Percentiles rank a stretch among this genome's conserved stretches.
These are phyloP conservation scores for Zaprionus taronus DNA, from an alignment of 1,140 invertebrate species.

Conservation along the genomic window DNA sequence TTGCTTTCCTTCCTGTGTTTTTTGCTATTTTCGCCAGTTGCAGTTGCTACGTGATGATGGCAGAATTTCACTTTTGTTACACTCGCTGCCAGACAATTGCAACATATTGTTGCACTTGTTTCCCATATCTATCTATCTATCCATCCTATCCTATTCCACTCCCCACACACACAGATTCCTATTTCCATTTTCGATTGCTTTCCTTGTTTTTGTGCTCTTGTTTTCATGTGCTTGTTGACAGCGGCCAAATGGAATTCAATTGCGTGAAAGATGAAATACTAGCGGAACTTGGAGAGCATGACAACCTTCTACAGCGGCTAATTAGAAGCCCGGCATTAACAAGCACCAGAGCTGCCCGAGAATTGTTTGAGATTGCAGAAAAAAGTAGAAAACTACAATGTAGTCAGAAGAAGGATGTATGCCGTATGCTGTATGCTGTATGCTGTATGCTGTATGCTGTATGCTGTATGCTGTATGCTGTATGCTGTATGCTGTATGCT, in stretches of 20 bases:
- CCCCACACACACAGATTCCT: constrained; percentile 17
- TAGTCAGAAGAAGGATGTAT: neutral
- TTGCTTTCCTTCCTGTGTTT: constrained; percentile 13
- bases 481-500: no score
- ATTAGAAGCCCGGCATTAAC: neutral
- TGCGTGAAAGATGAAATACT: constrained; percentile 23
- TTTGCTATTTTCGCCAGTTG: constrained; percentile 15
- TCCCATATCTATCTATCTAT: neutral
- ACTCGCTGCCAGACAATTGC: constrained; percentile 59
- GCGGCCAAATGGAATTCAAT: constrained; percentile 51
- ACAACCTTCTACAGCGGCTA: neutral
- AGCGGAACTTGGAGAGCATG: neutral
- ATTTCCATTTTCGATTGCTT: constrained; percentile 42
- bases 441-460: neutral
- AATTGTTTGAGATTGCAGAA: neutral
- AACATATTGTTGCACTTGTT: constrained; percentile 69
- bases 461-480: neutral
- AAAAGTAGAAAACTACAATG: neutral
- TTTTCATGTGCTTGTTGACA: constrained; percentile 60
- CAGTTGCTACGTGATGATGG: constrained; percentile 61
- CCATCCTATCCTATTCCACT: neutral
- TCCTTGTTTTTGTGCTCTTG: constrained; percentile 31
- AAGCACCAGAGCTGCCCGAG: neutral
- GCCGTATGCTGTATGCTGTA: neutral
- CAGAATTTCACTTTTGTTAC: constrained; percentile 67